Conservation (phyloP, 2,797 vertebrate species). For the Avahi laniger region DNA sequence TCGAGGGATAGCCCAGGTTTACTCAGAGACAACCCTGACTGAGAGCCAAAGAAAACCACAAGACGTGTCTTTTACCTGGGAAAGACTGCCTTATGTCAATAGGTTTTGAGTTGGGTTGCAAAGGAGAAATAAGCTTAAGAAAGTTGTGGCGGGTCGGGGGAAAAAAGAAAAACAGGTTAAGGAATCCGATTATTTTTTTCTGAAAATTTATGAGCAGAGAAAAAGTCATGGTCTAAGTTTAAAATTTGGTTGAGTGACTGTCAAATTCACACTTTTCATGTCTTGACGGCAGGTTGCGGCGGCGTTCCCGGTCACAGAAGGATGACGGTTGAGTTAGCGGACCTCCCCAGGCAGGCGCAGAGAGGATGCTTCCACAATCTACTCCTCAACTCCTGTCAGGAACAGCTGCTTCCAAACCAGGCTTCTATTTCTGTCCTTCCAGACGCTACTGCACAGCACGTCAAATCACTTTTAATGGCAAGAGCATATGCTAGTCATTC, state of each 20-base stretch:
- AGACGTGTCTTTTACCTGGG: fast-evolving
- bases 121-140: not conserved
- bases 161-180: not conserved
- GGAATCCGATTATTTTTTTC: not conserved
- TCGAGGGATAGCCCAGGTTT: too few species aligned
- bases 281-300: fast-evolving
- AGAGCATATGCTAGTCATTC: not conserved
- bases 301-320: not conserved
- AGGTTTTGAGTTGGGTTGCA: not conserved
- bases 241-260: not conserved
- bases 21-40: too few species aligned
- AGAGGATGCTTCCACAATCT: not conserved
- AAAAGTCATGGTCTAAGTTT: not conserved
- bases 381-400: not conserved
- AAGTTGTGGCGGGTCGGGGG: fast-evolving
- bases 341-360: not conserved
- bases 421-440: not conserved
- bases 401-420: not conserved
- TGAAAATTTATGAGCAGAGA: not conserved
- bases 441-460: not conserved
- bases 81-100: not conserved
- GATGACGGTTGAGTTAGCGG: fast-evolving
- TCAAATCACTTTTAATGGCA: not conserved
- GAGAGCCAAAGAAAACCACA: not conserved
- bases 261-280: fast-evolving